Base-by-base conservation (phyloP, 1,140 invertebrate species). In the Lanistes nyassanus region DNA sequence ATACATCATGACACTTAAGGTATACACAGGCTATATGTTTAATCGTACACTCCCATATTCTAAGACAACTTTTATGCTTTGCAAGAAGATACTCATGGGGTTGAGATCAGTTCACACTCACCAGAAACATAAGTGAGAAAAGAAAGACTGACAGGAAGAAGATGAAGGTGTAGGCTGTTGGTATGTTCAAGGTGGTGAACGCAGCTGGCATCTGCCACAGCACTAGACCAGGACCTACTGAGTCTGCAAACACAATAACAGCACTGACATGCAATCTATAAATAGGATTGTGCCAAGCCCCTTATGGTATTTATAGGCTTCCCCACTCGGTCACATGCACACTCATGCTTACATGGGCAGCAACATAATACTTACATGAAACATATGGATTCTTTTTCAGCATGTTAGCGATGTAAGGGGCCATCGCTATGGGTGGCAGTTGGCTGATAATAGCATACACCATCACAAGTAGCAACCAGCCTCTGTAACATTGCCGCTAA, bases 151-250 rank as follows among this genome's bases (percentile, higher is more conserved):
- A 84, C 3, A 87, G 75, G 66, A 80, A 84, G 58, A 87, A 87
- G 39, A 87, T 68, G 64, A 83, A 79, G 37, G 83, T 81, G 65
- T 85, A 87, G 6, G 78, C 80, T 3, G 79, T 76, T n/a, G 85
- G 85, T 39, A 87, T 79, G 3, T 81, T 62, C 16, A 85, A 77
- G 26, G 66, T 64, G 5, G 83, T 74, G 65, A 87, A 87, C 0
- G 85, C 85, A 69, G 80, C 79, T 0, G 85, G 82, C 85, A 87
- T 87, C 53, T 79, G 80, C 36, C 78, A 81, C 74, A 86, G 82
- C n/a, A 84, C 73, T n/a, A 82, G 65, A 37, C 60, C 67, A 29
- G 77, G 74, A 23, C 77, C 74, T 1, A 53, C 23, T 1, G 21
- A 29, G 29, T 71, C 68, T 78, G 76, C 5, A 73, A 67, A 13